These are phyloP conservation scores for Aphrophora alni DNA, from an alignment of 2,888 invertebrate genomes.

Conservation along the genomic window DNA sequence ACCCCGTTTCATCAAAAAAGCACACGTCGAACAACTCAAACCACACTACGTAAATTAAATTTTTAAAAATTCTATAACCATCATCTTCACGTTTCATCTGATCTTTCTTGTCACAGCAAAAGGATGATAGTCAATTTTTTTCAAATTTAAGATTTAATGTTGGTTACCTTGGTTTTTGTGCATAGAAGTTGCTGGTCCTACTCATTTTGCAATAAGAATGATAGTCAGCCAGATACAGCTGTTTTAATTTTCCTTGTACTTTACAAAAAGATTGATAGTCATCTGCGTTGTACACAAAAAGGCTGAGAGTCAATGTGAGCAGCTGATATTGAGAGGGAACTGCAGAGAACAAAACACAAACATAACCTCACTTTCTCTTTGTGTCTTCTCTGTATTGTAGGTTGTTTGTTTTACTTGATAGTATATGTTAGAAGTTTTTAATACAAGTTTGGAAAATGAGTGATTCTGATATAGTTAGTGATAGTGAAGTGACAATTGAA, in stretches of 20 bases:
- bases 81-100: no score
- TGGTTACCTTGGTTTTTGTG: neutral
- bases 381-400: neutral
- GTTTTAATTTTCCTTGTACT: neutral
- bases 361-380: neutral
- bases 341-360: neutral
- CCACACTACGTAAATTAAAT: no score
- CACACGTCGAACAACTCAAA: no score
- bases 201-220: neutral
- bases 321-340: neutral
- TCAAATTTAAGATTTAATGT: neutral
- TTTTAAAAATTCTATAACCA: no score
- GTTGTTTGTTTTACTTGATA: neutral
- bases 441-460: neutral
- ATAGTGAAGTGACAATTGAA: neutral
- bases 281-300: neutral
- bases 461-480: neutral
- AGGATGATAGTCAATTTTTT: neutral
- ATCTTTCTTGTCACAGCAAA: no score
- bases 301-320: neutral
- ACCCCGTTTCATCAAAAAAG: no score
- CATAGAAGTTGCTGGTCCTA: neutral
- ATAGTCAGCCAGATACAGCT: neutral
- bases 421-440: neutral
- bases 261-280: neutral